These are phyloP conservation scores for Lanius ludovicianus DNA, from an alignment of 2,113 vertebrate species.

Conservation along the genomic window DNA sequence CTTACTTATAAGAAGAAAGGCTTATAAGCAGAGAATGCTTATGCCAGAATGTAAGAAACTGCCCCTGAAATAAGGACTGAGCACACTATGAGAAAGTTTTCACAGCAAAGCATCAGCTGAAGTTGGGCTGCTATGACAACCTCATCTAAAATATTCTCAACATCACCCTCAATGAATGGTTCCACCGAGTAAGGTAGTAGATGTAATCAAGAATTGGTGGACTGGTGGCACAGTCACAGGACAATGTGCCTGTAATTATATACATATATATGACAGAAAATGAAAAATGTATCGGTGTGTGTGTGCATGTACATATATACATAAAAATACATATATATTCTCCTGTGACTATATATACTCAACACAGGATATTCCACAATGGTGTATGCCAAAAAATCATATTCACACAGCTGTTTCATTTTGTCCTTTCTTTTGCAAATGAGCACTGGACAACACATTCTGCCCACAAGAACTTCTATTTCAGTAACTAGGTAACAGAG, in stretches of 20 bases:
- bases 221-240: not conserved
- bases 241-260: not conserved
- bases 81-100: not conserved
- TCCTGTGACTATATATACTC: not conserved
- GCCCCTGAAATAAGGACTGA: not conserved
- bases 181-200: not conserved
- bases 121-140: not conserved
- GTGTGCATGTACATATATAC: too few species aligned
- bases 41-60: not conserved
- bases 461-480: not conserved
- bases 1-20: not conserved
- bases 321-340: not conserved
- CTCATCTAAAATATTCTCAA: not conserved
- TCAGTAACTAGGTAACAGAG: constrained; percentile 16
- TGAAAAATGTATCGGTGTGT: not conserved
- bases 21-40: not conserved
- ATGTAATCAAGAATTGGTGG: not conserved
- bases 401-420: not conserved
- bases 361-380: not conserved
- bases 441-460: not conserved
- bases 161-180: not conserved
- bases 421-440: not conserved
- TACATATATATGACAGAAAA: not conserved
- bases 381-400: not conserved
- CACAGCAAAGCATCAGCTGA: not conserved